Conservation (phyloP, 1,140 invertebrate genomes). For the Pseudobourletiella spinata region DNA sequence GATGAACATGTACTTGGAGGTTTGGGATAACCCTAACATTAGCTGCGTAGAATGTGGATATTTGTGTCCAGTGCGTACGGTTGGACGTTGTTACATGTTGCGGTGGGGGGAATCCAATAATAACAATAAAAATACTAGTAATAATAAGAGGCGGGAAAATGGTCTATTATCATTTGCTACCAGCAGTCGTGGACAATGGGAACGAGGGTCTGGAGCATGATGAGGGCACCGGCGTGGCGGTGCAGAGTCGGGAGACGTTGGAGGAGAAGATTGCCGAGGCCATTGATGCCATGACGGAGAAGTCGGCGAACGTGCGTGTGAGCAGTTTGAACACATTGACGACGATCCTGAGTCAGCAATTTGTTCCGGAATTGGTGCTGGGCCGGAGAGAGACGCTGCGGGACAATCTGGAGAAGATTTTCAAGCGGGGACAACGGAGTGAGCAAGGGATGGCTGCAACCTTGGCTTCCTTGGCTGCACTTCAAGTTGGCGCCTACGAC, state of each 20-base stretch:
- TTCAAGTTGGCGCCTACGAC: constrained; percentile 32
- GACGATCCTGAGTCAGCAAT: constrained; percentile 67
- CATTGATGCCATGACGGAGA: constrained; percentile 74
- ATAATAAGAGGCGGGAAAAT: no score
- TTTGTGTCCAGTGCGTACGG: no score
- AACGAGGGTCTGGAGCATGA: constrained; percentile 21
- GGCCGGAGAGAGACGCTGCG: constrained; percentile 46
- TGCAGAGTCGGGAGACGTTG: constrained; percentile 56
- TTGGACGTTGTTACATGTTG: no score
- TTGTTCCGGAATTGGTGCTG: constrained; percentile 64
- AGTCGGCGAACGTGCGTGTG: constrained; percentile 70
- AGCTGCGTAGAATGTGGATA: no score
- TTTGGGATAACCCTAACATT: no score
- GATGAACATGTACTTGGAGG: no score
- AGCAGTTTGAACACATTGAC: constrained; percentile 60
- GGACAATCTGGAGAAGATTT: constrained; percentile 32
- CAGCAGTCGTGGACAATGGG: constrained; percentile 25
- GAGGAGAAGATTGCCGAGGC: constrained; percentile 80
- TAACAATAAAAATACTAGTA: no score
- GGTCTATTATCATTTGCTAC: no score
- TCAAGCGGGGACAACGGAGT: constrained; percentile 33
- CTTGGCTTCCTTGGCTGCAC: constrained; percentile 16
- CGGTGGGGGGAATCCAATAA: no score
- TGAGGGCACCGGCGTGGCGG: constrained; percentile 17
- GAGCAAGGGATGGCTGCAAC: constrained; percentile 26